These are phyloP conservation scores for Habropoda laboriosa DNA, from an alignment of 1,140 invertebrate genomes.

Conservation along the genomic window DNA sequence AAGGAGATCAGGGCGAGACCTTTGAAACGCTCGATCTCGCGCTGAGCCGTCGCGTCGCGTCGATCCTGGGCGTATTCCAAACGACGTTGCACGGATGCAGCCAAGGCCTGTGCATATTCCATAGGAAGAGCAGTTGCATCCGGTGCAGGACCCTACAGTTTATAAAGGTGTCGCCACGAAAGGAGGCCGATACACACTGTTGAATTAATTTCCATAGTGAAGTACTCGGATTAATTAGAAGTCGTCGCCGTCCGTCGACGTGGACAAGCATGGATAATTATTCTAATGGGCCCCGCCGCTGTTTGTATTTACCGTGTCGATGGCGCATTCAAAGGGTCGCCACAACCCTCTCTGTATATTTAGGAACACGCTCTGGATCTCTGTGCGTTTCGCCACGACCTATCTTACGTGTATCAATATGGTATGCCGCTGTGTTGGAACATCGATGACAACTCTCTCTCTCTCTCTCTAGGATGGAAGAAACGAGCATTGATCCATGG, in stretches of 20 bases:
- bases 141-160: background rate
- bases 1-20: too few relatives aligned
- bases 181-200: conserved; percentile 12
- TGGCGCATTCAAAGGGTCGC: conserved; percentile 67
- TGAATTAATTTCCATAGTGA: conserved; percentile 54
- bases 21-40: background rate
- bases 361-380: conserved; percentile 26
- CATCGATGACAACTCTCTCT: background rate
- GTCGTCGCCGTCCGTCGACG: conserved; percentile 22
- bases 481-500: background rate
- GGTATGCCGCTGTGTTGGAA: background rate
- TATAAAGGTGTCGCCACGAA: conserved; percentile 2
- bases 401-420: background rate
- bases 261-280: conserved; percentile 68
- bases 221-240: conserved; percentile 63
- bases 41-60: too few relatives aligned
- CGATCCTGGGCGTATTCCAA: background rate
- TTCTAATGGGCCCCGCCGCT: conserved; percentile 70
- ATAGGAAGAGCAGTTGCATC: background rate
- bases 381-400: background rate
- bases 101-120: background rate
- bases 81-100: background rate
- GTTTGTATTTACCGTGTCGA: conserved; percentile 67
- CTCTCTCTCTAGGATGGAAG: too few relatives aligned
- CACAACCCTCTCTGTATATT: conserved; percentile 42